Evolutionary conservation across 2,113 vertebrate genomes (phyloP).

Genomic region (Bombycilla garrulus): DNA sequence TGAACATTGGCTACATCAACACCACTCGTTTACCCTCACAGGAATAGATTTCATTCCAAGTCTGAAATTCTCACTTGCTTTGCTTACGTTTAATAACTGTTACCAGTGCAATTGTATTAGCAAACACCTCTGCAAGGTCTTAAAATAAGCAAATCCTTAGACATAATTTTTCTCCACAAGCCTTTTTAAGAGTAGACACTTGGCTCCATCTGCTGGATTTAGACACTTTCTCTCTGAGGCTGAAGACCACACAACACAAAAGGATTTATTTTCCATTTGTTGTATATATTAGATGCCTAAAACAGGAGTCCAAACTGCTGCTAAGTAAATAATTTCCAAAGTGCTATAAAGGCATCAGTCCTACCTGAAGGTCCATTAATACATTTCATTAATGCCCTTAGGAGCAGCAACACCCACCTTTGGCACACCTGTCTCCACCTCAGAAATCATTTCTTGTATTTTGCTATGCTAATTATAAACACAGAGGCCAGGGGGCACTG

Average conservation of each 20-base stretch:
- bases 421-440: background rate
- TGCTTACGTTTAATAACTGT: background rate
- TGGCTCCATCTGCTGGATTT: slow-evolving; percentile 5
- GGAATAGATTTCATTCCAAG: background rate
- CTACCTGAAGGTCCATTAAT: background rate
- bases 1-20: background rate
- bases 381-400: background rate
- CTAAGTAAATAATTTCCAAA: background rate
- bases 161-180: background rate
- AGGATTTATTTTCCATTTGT: background rate
- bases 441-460: background rate
- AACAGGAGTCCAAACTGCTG: background rate
- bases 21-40: background rate
- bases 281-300: background rate
- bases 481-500: background rate
- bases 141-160: background rate
- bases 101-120: background rate
- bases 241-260: background rate
- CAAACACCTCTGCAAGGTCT: background rate
- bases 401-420: background rate
- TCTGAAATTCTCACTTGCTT: background rate
- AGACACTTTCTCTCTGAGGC: background rate
- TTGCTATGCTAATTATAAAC: background rate
- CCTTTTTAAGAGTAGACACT: background rate
- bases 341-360: background rate